A percentile compares a stretch with the other conserved stretches of the same genome.
Evolutionary conservation across 2,888 invertebrate genomes (phyloP).

Genomic region (Caenorhabditis angaria): DNA sequence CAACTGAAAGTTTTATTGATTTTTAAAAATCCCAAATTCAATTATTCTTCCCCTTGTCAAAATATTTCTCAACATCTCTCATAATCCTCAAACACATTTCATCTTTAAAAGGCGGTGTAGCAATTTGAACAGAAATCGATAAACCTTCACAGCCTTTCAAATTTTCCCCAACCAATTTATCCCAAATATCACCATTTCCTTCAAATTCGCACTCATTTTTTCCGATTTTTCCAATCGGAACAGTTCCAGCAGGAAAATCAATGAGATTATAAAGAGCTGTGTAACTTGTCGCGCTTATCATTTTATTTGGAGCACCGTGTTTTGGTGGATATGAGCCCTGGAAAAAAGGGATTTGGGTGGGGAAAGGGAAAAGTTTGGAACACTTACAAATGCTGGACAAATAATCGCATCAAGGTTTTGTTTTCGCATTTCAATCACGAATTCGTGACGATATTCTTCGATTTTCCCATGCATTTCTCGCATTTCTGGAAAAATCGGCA

Average conservation of each 20-base stretch:
- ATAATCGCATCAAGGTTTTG: slow-evolving; percentile 32
- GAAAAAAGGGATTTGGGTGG: background rate
- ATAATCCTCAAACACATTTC: slow-evolving; percentile 58
- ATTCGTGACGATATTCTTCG: slow-evolving; percentile 43
- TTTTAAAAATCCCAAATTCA: too few relatives aligned
- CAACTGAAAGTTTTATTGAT: too few relatives aligned
- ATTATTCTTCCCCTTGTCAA: too few relatives aligned
- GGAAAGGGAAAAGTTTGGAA: too few relatives aligned
- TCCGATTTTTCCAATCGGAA: slow-evolving; percentile 71
- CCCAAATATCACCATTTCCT: slow-evolving; percentile 50
- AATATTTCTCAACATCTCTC: slow-evolving; percentile 51
- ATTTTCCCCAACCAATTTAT: slow-evolving; percentile 39
- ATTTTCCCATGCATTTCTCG: slow-evolving; percentile 41
- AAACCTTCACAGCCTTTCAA: slow-evolving; percentile 56
- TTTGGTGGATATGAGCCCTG: slow-evolving; percentile 38
- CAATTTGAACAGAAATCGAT: slow-evolving; percentile 63
- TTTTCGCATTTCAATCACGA: slow-evolving; percentile 24
- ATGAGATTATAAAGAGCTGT: slow-evolving; percentile 41
- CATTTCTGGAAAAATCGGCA: slow-evolving; percentile 30
- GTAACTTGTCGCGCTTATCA: slow-evolving; percentile 59
- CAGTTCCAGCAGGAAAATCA: slow-evolving; percentile 55
- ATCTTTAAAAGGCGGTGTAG: slow-evolving; percentile 58
- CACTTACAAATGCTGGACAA: slow-evolving; percentile 35
- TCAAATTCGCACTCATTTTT: slow-evolving; percentile 41
- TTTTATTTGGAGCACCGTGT: slow-evolving; percentile 51